phyloP scores from a whole-genome alignment of 1,140 invertebrate species.

The Coenobita brevimanus region DNA sequence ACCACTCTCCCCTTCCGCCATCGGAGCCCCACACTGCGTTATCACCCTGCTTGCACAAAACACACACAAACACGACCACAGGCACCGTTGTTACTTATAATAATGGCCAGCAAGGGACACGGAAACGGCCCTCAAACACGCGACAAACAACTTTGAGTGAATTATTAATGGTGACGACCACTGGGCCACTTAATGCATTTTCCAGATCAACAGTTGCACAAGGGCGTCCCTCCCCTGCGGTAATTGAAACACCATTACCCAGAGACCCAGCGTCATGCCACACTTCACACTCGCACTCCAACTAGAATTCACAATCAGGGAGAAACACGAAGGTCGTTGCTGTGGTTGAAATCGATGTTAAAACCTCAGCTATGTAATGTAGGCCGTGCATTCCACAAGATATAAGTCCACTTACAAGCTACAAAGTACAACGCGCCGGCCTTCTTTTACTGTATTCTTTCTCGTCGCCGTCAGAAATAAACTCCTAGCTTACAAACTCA shows the following conservation, averaged over 20 bases:
- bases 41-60: too few relatives aligned
- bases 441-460: too few relatives aligned
- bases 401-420: too few relatives aligned
- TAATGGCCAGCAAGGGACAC: background rate
- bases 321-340: slow-evolving; percentile 63
- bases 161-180: slow-evolving; percentile 45
- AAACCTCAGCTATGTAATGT: too few relatives aligned
- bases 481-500: too few relatives aligned
- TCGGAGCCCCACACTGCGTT: too few relatives aligned
- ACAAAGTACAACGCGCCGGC: too few relatives aligned
- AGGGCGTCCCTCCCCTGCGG: background rate
- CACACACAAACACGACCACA: slow-evolving; percentile 27
- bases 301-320: slow-evolving; percentile 58
- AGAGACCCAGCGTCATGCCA: slow-evolving; percentile 42
- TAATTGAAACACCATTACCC: slow-evolving; percentile 63
- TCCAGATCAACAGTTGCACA: slow-evolving; percentile 43
- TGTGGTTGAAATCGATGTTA: too few relatives aligned
- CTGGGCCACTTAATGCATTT: slow-evolving; percentile 48
- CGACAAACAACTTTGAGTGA: slow-evolving; percentile 25
- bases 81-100: slow-evolving; percentile 4
- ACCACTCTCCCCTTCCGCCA: too few relatives aligned
- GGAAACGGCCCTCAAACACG: slow-evolving; percentile 25
- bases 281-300: slow-evolving; percentile 45
- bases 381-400: too few relatives aligned
- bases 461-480: too few relatives aligned